phyloP scores from a whole-genome alignment of 2,888 invertebrate genomes.

The Tanytarsus gracilentus region DNA sequence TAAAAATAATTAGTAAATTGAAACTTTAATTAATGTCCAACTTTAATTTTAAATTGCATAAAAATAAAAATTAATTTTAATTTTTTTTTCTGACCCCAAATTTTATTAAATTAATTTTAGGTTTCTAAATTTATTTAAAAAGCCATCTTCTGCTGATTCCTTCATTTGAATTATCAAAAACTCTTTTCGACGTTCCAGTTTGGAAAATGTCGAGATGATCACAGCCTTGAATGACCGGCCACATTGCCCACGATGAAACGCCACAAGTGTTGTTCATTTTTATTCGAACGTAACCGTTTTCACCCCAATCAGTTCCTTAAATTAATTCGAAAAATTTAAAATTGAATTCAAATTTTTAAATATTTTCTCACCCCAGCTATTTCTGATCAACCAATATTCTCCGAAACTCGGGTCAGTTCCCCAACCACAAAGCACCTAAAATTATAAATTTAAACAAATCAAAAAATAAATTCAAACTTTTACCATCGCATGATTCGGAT shows the following conservation, averaged over 20 bases:
- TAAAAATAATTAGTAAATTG: no score
- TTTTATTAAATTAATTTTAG: no score
- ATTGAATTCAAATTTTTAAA: not conserved
- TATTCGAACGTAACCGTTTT: not conserved
- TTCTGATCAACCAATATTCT: not conserved
- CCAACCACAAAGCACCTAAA: not conserved
- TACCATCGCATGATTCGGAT: slow-evolving; percentile 7
- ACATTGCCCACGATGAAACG: not conserved
- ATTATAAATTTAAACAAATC: not conserved
- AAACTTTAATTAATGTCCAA: no score
- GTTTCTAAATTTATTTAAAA: no score
- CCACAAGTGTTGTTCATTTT: not conserved
- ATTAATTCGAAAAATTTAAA: not conserved
- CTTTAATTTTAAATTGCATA: no score
- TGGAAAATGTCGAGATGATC: not conserved
- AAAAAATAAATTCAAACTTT: not conserved
- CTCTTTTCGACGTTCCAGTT: no score
- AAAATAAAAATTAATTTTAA: no score
- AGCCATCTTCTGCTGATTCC: no score
- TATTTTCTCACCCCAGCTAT: not conserved
- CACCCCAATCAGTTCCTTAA: not conserved
- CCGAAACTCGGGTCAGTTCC: not conserved
- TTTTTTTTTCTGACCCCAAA: no score
- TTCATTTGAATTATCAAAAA: no score
- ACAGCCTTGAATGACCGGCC: not conserved